phyloP scores from a whole-genome alignment of 2,797 vertebrate genomes.

The Morelia viridis region DNA sequence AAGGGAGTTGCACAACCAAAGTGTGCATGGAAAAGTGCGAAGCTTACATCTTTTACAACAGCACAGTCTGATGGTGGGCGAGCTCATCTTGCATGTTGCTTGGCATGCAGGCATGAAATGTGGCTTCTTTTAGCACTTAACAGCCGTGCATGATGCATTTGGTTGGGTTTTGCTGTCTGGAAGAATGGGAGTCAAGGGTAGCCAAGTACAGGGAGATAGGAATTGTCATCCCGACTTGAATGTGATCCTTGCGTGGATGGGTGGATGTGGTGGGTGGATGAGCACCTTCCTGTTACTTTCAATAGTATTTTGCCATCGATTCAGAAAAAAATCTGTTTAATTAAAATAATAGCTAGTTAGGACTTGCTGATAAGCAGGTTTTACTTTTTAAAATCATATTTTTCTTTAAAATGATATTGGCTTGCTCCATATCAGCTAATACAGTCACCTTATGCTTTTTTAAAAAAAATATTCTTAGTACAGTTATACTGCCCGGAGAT shows the following conservation, averaged over 20 bases:
- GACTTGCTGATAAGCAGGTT: fast-evolving
- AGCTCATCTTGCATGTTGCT: slow-evolving; percentile 55
- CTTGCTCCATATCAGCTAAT: neutral
- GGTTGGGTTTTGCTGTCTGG: neutral
- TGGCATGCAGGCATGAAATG: fast-evolving
- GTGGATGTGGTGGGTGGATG: neutral
- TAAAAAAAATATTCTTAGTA: neutral
- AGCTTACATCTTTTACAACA: slow-evolving; percentile 42
- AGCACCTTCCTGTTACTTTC: neutral
- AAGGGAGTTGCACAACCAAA: slow-evolving; percentile 59
- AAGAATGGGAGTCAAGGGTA: slow-evolving; percentile 4
- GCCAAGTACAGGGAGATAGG: fast-evolving
- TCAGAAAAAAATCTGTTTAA: neutral
- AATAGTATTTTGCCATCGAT: neutral
- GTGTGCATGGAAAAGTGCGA: slow-evolving; percentile 1
- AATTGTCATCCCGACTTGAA: neutral
- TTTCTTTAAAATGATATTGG: neutral
- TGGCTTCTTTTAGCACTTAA: fast-evolving
- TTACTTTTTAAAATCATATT: neutral
- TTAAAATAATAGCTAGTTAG: neutral
- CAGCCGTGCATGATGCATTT: neutral
- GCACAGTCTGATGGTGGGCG: slow-evolving; percentile 53
- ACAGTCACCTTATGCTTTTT: neutral
- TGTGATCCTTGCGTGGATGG: neutral
- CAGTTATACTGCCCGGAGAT: neutral